Percentiles rank a stretch among this genome's conserved stretches.
Conservation (phyloP, 2,113 vertebrate species). For the Mobula hypostoma region DNA sequence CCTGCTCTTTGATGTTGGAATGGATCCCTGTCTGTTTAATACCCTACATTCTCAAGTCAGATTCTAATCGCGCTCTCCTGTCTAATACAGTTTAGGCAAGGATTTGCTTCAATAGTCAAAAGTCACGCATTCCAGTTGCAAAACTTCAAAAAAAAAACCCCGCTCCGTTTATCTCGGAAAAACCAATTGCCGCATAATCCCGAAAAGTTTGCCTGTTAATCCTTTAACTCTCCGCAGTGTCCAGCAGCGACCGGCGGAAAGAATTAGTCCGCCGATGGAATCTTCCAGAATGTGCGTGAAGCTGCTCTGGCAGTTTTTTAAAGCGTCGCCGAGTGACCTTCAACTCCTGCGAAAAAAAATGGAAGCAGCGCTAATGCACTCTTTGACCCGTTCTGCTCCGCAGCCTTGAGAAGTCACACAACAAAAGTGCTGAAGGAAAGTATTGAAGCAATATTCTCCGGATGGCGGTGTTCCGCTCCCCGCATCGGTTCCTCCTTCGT, state of each 20-base stretch:
- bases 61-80: too few species aligned
- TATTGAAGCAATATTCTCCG: not conserved
- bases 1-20: too few species aligned
- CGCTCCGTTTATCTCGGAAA: too few species aligned
- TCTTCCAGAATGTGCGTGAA: not conserved
- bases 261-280: not conserved
- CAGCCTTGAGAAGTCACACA: not conserved
- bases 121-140: too few species aligned
- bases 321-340: not conserved
- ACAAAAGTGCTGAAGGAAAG: not conserved
- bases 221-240: too few species aligned
- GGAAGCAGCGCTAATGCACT: not conserved
- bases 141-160: too few species aligned
- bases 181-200: too few species aligned
- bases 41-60: too few species aligned
- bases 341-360: not conserved
- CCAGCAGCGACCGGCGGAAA: not conserved
- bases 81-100: too few species aligned
- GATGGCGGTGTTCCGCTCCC: not conserved
- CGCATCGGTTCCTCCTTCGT: not conserved
- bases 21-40: too few species aligned
- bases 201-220: too few species aligned
- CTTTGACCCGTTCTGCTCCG: not conserved
- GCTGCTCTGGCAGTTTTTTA: not conserved
- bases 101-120: too few species aligned